A percentile compares a stretch with the other conserved stretches of the same genome.
Conservation (phyloP, 1,140 invertebrate genomes). For the Lerema accius region DNA sequence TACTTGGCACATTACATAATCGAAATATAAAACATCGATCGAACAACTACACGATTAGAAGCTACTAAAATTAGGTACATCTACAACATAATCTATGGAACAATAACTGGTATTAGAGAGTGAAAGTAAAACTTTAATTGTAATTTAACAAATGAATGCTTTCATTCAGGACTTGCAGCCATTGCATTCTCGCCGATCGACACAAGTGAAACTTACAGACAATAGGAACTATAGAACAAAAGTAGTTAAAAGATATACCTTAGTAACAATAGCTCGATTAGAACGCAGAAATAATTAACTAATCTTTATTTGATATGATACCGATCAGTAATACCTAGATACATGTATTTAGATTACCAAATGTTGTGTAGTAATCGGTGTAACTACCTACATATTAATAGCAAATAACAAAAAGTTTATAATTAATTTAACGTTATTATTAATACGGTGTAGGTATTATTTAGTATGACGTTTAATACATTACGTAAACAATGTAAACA, state of each 20-base stretch:
- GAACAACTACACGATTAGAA: not conserved
- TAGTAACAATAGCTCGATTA: slow-evolving; percentile 5
- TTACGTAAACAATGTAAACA: too few species aligned
- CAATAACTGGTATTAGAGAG: slow-evolving; percentile 17
- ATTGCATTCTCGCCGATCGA: slow-evolving; percentile 38
- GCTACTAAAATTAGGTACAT: not conserved
- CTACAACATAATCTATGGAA: not conserved
- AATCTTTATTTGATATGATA: not conserved
- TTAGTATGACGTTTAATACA: too few species aligned
- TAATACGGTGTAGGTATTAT: too few species aligned
- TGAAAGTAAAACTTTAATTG: slow-evolving; percentile 58
- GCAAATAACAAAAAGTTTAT: too few species aligned
- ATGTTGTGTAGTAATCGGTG: too few species aligned
- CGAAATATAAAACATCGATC: too few species aligned
- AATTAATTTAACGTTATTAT: too few species aligned
- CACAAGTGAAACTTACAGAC: slow-evolving; percentile 50
- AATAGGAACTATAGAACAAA: slow-evolving; percentile 40
- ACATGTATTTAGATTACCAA: too few species aligned
- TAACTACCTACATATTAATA: too few species aligned
- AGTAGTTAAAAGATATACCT: slow-evolving; percentile 33
- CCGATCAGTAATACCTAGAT: not conserved
- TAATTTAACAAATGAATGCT: slow-evolving; percentile 54
- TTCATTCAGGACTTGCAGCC: slow-evolving; percentile 44
- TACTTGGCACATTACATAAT: too few species aligned
- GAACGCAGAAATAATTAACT: slow-evolving; percentile 8